Conservation (phyloP, 2,113 vertebrate genomes). For the Psittacara wagleri region DNA sequence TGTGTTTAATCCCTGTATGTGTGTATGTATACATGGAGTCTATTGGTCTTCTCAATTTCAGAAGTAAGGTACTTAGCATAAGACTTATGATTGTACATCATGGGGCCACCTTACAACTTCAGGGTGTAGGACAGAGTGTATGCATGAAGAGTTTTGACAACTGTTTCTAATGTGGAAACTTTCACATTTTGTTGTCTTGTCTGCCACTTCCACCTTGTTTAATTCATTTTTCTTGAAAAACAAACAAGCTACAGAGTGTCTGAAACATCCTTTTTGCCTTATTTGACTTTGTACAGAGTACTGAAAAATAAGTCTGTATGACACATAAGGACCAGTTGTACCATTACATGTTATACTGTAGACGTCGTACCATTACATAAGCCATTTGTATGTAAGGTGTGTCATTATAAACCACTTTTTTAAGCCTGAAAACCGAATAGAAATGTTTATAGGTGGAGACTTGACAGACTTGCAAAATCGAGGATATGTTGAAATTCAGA, state of each 20-base stretch:
- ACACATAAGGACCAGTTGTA: background rate
- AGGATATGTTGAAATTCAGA: background rate
- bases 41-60: background rate
- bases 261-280: slow-evolving; percentile 23
- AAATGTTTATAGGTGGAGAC: background rate
- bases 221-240: background rate
- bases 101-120: background rate
- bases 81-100: background rate
- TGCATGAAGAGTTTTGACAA: background rate
- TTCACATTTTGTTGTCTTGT: background rate
- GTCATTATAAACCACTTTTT: background rate
- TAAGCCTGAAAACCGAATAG: background rate
- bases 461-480: background rate
- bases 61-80: background rate
- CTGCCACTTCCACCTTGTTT: background rate
- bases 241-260: background rate
- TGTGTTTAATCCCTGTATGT: slow-evolving; percentile 9
- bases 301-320: background rate
- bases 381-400: slow-evolving; percentile 7
- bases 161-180: slow-evolving; percentile 21
- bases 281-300: background rate
- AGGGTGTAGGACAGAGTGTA: background rate
- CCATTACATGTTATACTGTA: background rate
- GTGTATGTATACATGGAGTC: background rate
- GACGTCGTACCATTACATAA: background rate